Conservation (phyloP, 2,797 vertebrate genomes). For the Amazonetta brasiliensis region DNA sequence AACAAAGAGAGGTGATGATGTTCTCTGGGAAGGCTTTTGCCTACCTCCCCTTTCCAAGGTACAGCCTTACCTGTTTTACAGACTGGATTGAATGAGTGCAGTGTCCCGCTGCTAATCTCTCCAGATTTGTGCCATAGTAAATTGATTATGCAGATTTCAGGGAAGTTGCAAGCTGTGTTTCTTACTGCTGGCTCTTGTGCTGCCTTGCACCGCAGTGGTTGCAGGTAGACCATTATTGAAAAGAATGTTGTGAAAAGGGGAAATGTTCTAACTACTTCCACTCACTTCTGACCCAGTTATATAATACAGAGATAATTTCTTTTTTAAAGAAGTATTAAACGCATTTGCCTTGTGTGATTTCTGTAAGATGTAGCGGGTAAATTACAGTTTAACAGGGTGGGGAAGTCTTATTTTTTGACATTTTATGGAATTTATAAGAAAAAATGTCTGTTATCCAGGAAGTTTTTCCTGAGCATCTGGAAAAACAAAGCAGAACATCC, state of each 20-base stretch:
- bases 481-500: not conserved
- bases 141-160: not conserved
- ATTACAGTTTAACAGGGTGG: not conserved
- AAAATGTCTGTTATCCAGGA: not conserved
- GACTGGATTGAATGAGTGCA: not conserved
- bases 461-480: not conserved
- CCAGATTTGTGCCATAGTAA: not conserved
- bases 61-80: constrained; percentile 43
- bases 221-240: not conserved
- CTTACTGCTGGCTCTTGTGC: not conserved
- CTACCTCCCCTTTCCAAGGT: constrained; percentile 14
- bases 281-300: constrained; percentile 18
- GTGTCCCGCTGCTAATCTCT: constrained; percentile 25
- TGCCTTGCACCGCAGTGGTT: not conserved
- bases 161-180: constrained; percentile 5
- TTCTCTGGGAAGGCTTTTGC: constrained; percentile 20
- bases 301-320: not conserved
- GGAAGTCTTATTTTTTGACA: not conserved
- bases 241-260: not conserved
- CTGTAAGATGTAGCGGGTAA: not conserved
- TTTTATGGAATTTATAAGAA: not conserved
- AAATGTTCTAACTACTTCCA: not conserved
- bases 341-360: not conserved
- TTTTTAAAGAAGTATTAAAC: not conserved
- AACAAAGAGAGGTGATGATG: constrained; percentile 3